Conservation (phyloP, 2,113 vertebrate genomes). For the Gyps fulvus region DNA sequence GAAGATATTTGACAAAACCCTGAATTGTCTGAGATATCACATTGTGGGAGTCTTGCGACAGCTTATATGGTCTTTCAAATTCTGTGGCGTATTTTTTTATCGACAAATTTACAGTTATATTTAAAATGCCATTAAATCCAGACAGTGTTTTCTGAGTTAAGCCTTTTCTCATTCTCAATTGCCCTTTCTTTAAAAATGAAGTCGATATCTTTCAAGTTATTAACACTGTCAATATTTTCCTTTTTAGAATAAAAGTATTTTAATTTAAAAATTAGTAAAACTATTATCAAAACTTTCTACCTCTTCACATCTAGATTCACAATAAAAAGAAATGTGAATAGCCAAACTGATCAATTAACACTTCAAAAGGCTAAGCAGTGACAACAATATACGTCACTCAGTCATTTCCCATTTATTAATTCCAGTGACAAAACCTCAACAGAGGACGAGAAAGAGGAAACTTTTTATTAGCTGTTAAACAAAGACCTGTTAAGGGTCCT, state of each 20-base stretch:
- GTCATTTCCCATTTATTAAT: neutral
- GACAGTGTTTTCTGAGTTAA: neutral
- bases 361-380: neutral
- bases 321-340: neutral
- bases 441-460: neutral
- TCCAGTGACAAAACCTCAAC: neutral
- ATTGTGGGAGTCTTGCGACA: neutral
- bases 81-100: neutral
- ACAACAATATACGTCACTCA: neutral
- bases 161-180: neutral
- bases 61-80: neutral
- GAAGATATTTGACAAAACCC: neutral
- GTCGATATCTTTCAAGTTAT: neutral
- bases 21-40: neutral
- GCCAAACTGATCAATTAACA: neutral
- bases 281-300: neutral
- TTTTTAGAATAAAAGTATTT: neutral
- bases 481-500: neutral
- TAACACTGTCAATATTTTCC: neutral
- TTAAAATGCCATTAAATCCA: conserved; percentile 17
- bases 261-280: neutral
- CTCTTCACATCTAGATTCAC: neutral
- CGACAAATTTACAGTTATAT: neutral
- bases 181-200: neutral
- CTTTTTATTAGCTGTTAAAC: neutral